Base-by-base conservation (phyloP, 2,797 vertebrate genomes). In the Carcharodon carcharias region DNA sequence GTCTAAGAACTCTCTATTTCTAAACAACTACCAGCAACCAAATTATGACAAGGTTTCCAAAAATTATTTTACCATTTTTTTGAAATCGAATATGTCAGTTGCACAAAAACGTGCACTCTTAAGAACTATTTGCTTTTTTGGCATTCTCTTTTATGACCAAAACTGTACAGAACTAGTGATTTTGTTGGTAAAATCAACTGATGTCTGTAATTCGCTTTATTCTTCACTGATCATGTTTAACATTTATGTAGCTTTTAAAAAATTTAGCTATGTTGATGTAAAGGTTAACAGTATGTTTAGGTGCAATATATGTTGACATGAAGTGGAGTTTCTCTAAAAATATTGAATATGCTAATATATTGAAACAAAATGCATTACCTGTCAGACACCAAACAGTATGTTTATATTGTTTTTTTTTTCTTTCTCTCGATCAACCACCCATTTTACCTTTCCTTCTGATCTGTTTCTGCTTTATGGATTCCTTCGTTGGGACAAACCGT, bases 401-500 rank as follows among this genome's bases (percentile, higher is more conserved):
- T 96, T 73, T 28, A 96, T 97, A 96, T 96, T 97, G 96, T 97
- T 8, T 97, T 97, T 96, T 96, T 95, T 65, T 96, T 97, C 96
- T 97, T n/a, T 96, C 97, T 96, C 96, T 97, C 96, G 96, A 96
- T 67, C 82, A 95, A 95, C 69, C 69, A 73, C 28, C 80, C 96
- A n/a, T 91, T 65, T 85, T 88, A 91, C 96, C 96, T 91, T 63
- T 96, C 88, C 96, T 97, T 97, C 96, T 97, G 97, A 63, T 97
- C 97, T 97, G 96, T 97, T 97, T 97, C 97, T 95, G 94, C 94
- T 77, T 77, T 95, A 95, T 97, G 97, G 96, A 97, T 96, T 97
- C 96, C 96, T 96, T 97, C 97, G 96, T 95, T 97, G 98, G 97
- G 97, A 97, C 97, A 97, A 97, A 97, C 96, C 97, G 96, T 97